Conservation (phyloP, 1,140 invertebrate genomes). For the Venturia canescens region DNA sequence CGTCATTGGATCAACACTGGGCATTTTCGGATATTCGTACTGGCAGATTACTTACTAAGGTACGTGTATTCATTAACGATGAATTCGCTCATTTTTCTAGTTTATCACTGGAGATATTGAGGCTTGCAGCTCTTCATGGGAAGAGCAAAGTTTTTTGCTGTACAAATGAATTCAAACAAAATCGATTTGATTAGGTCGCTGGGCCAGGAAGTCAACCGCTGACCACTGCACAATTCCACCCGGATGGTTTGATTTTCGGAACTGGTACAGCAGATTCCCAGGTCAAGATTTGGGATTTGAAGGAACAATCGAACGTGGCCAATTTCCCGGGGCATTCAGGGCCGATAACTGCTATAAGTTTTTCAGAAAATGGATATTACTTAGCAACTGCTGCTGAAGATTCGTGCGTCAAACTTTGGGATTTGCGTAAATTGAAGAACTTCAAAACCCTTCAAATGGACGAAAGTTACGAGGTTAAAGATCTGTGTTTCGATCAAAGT, state of each 20-base stretch:
- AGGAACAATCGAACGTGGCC: slow-evolving; percentile 98
- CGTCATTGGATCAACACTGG: no score
- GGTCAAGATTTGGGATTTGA: slow-evolving; percentile 99
- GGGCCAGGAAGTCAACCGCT: slow-evolving; percentile 87
- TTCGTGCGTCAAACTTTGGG: slow-evolving; percentile 98
- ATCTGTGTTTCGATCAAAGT: slow-evolving; percentile 98
- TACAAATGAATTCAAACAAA: no score
- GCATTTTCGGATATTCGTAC: no score
- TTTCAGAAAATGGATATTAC: slow-evolving; percentile 99
- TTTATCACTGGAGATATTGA: no score
- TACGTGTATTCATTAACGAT: no score
- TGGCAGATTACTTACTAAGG: no score
- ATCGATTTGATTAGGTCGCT: no score
- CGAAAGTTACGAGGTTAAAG: slow-evolving; percentile 94
- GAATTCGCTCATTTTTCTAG: no score
- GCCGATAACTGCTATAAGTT: slow-evolving; percentile 95
- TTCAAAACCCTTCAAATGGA: slow-evolving; percentile 98
- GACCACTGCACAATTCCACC: slow-evolving; percentile 99
- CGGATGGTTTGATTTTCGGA: slow-evolving; percentile 99
- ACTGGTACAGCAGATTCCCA: slow-evolving; percentile 97
- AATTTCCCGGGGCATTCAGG: slow-evolving; percentile 98
- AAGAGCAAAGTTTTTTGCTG: no score
- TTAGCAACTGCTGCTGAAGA: slow-evolving; percentile 98
- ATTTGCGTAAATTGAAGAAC: slow-evolving; percentile 98
- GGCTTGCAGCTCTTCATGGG: no score